A percentile compares a stretch with the other conserved stretches of the same genome.
These are phyloP conservation scores for Drosophila cardini DNA, from an alignment of 1,140 invertebrate species.

Conservation along the genomic window DNA sequence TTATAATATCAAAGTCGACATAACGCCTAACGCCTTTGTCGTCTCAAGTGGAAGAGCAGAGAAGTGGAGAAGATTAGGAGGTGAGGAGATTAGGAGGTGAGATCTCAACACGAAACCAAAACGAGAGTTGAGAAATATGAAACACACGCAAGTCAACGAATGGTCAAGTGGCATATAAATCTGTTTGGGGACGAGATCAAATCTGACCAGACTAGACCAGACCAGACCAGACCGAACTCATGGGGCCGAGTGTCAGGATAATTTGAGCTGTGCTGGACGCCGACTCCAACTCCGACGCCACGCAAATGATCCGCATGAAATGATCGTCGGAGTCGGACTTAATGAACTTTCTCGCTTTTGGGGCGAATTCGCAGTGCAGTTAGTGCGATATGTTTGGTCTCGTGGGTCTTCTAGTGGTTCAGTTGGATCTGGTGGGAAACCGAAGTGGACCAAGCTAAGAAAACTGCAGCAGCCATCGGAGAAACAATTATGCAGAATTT, in stretches of 20 bases:
- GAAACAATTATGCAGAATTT: slow-evolving; percentile 77
- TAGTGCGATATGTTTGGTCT: slow-evolving; percentile 57
- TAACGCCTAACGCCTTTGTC: slow-evolving; percentile 67
- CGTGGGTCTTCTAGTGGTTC: background rate
- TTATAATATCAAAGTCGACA: slow-evolving; percentile 77
- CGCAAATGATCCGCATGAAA: slow-evolving; percentile 68
- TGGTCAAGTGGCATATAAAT: slow-evolving; percentile 65
- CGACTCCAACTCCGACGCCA: slow-evolving; percentile 52
- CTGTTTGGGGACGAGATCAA: slow-evolving; percentile 9
- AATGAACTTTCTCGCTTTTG: slow-evolving; percentile 80
- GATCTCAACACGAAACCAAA: slow-evolving; percentile 58
- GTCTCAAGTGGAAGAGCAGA: slow-evolving; percentile 36
- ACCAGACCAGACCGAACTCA: slow-evolving; percentile 27
- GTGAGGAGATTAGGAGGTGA: background rate
- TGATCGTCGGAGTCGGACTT: slow-evolving; percentile 60
- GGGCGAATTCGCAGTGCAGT: slow-evolving; percentile 54
- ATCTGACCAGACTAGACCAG: slow-evolving; percentile 6
- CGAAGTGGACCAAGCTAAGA: slow-evolving; percentile 32
- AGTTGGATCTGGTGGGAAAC: slow-evolving; percentile 21
- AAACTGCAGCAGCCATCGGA: slow-evolving; percentile 41
- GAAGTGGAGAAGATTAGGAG: no score
- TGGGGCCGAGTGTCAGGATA: slow-evolving; percentile 72
- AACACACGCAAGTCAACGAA: slow-evolving; percentile 68
- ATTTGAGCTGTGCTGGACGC: slow-evolving; percentile 44
- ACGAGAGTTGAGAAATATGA: slow-evolving; percentile 57